Conservation (phyloP, 2,797 vertebrate genomes). For the Onychomys leucogaster region DNA sequence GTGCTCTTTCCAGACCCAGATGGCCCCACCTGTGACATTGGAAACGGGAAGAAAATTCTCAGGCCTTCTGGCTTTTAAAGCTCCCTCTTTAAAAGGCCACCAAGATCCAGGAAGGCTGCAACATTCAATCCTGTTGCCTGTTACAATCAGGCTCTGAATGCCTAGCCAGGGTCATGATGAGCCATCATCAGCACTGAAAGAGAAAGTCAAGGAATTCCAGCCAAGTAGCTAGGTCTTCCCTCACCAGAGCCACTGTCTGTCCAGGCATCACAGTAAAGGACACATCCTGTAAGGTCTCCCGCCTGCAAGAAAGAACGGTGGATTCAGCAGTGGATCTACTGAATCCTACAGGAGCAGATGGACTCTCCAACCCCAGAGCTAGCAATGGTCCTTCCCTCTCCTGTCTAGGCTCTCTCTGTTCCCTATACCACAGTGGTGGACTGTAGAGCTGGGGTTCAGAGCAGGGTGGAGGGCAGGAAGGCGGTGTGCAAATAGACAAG, state of each 20-base stretch:
- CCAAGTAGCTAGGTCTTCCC: constrained; percentile 68
- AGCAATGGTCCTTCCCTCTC: neutral
- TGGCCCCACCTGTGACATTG: constrained; percentile 91
- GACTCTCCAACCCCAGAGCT: neutral
- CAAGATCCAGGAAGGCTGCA: neutral
- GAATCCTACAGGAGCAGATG: neutral
- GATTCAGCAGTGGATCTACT: neutral
- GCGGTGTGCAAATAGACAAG: neutral
- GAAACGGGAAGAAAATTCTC: constrained; percentile 36
- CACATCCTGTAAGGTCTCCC: constrained; percentile 93
- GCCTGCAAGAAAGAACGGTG: constrained; percentile 84
- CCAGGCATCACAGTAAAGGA: constrained; percentile 97
- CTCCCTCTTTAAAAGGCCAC: neutral
- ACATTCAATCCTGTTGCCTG: neutral
- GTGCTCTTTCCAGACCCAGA: constrained; percentile 98
- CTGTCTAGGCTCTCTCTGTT: neutral
- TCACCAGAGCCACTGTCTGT: constrained; percentile 95
- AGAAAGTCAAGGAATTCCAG: neutral
- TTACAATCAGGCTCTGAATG: neutral
- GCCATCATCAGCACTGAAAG: neutral
- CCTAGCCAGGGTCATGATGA: neutral
- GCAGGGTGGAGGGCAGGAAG: neutral
- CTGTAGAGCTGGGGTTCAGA: neutral
- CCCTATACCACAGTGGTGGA: neutral
- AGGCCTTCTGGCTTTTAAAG: neutral